phyloP scores from a whole-genome alignment of 2,888 invertebrate genomes.

The Lepidonotus clava region DNA sequence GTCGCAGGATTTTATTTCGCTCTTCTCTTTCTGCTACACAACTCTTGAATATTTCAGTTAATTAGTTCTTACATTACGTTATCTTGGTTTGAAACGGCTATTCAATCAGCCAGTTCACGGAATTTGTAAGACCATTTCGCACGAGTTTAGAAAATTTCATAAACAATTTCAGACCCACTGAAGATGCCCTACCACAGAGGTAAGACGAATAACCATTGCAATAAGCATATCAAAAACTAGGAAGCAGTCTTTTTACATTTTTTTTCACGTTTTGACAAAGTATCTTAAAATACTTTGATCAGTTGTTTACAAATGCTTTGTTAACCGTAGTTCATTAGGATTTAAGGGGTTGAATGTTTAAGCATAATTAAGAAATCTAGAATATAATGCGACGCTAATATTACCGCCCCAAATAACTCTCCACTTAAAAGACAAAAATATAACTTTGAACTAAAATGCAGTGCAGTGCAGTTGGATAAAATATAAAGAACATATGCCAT shows the following conservation, averaged over 20 bases:
- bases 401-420: too few relatives aligned
- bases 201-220: too few relatives aligned
- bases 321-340: not conserved
- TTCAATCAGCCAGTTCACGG: not conserved
- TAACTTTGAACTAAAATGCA: too few relatives aligned
- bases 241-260: too few relatives aligned
- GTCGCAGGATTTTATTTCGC: not conserved
- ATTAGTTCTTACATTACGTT: not conserved
- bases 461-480: too few relatives aligned
- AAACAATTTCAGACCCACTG: slow-evolving; percentile 30
- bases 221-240: too few relatives aligned
- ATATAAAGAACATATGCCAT: too few relatives aligned
- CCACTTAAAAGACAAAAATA: too few relatives aligned
- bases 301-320: not conserved
- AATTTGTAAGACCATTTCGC: not conserved
- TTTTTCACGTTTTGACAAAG: not conserved
- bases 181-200: slow-evolving; percentile 46
- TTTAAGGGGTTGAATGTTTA: not conserved
- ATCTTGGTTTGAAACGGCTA: not conserved
- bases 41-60: not conserved
- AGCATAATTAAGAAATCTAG: too few relatives aligned
- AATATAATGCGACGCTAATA: too few relatives aligned
- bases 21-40: not conserved
- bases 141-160: not conserved
- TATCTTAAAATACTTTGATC: not conserved